Base-by-base conservation (phyloP, 2,113 vertebrate genomes). In the Etheostoma cragini region DNA sequence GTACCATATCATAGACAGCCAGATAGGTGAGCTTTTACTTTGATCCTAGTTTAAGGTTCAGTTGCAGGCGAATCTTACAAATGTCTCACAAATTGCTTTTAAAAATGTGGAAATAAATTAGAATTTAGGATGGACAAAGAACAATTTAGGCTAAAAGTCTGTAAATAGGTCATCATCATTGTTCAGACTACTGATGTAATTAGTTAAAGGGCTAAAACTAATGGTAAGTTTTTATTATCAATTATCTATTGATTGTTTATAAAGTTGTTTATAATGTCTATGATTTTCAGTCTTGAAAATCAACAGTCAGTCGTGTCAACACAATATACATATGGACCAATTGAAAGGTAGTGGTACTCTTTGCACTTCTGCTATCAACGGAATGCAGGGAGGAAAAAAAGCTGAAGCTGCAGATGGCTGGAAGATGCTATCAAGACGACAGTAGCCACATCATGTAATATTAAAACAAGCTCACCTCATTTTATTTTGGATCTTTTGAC, bases 21-120 rank as follows among this genome's bases (percentile, higher is more conserved):
- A 30, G 64, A 47, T 33, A 76, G 46, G 46, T 46, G 63, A 74
- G 66, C 71, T 30, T 57, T 12, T 42, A 3, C 50, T 60, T 47
- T 42, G n/a, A 14, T 70, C 30, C 6, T 15, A 10, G 22, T 33
- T 26, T 33, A 10, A 60, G 33, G 45, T 33, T 65, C 53, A 30
- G 7, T 1, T 14, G 11, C 24, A 35, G 67, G 45, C 19, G 14
- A 1, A 24, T 75, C 7, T 47, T 42, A 42, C 38, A 42, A 42
- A 11, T 42, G 38, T 42, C 38, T 42, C 38, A 11, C 38, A 42
- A 11, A 42, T 33, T 14, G 3, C 54, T 13, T 17, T 45, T 47
- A 2, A 35, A 66, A n/a, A 30, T 8, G 38, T 56, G 61, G 14
- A 57, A n/a, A 3, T 35, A 49, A 53, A 57, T 22, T 1, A 45